phyloP scores from a whole-genome alignment of 2,113 vertebrate genomes.

The Origma solitaria region DNA sequence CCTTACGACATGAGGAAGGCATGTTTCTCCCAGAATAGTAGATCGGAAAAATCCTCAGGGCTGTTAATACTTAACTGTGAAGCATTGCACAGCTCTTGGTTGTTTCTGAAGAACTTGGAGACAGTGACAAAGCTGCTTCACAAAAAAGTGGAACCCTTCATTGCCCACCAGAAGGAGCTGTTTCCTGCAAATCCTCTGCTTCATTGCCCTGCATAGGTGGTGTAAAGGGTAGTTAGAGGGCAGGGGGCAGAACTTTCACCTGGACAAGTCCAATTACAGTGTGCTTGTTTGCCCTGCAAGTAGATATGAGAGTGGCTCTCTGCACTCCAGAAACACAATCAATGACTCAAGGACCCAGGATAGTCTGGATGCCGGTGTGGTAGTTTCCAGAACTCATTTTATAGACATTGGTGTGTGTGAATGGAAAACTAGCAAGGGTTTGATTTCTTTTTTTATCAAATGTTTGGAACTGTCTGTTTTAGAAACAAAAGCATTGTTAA shows the following conservation, averaged over 20 bases:
- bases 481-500: neutral
- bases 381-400: neutral
- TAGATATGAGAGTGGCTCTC: neutral
- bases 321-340: fast-evolving
- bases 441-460: neutral
- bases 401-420: neutral
- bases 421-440: neutral
- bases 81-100: fast-evolving
- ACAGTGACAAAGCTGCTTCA: neutral
- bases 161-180: neutral
- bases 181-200: neutral
- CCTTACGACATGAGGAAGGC: neutral
- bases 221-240: neutral
- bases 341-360: neutral
- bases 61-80: neutral
- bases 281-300: neutral
- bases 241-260: neutral
- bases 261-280: no score
- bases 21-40: neutral
- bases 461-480: neutral
- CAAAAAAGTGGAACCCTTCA: neutral
- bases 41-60: neutral
- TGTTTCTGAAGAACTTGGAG: neutral
- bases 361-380: fast-evolving
- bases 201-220: neutral